Evolutionary conservation across 2,797 vertebrate species (phyloP), one percentile per base, ranked within the genome.

Genomic region (Prionace glauca): DNA sequence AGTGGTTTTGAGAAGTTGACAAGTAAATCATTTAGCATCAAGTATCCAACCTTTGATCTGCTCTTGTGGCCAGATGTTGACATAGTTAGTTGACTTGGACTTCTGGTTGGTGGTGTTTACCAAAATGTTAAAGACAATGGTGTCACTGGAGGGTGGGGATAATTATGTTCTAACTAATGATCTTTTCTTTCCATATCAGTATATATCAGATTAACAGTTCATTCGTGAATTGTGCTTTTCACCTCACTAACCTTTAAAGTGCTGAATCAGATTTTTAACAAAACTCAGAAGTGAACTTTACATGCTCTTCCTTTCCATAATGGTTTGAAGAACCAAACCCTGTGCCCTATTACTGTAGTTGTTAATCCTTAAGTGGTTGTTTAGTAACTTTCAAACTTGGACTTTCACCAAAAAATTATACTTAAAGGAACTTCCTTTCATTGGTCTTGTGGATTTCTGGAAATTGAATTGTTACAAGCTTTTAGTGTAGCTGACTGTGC

Each of bases 311-410:
- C 81, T 45, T 32, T 65, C 65, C 32, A n/a, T 60, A 65, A 65
- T 91, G 62, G 60, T 29, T 91, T 62, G 32, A n/a, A 26, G 88
- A 62, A 65, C n/a, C 88, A 62, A 62, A 36, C 16, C 56, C n/a
- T 65, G 56, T 91, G 88, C 26, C 32, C 60, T 65, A 10, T 32
- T 32, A 29, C 56, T 90, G 11, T 16, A 62, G 32, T 90, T 90
- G 50, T 26, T 65, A 91, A 91, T 91, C 56, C 62, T 91, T 60
- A 91, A 20, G 88, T 65, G 32, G 56, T 60, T 91, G 56, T 56
- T 91, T 18, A 91, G 88, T 91, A 91, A 91, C 60, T 62, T 90
- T 32, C 62, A 91, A 62, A 60, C 29, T 91, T 91, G 60, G 26
- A 62, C 12, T 62, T 62, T 20, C 4, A 29, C 2, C 41, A 84